Evolutionary conservation across 2,113 vertebrate genomes (phyloP).

Genomic region (Lethenteron reissneri): DNA sequence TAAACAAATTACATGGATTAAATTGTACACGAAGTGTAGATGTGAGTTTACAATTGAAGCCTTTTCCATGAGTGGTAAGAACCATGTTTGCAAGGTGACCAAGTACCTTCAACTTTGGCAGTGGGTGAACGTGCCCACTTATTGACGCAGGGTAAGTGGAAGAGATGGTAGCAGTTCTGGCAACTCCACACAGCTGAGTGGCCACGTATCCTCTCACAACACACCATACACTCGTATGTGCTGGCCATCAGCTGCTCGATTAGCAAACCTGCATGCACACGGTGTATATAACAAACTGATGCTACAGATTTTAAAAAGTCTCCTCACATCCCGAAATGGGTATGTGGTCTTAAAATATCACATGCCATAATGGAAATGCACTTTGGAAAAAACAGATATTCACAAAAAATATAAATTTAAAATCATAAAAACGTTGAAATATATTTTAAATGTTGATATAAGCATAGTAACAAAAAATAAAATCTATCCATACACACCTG

Average conservation of each 20-base stretch:
- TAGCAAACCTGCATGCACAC: constrained; percentile 39
- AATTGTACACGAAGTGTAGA: background rate
- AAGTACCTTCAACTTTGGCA: constrained; percentile 66
- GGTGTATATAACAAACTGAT: constrained; percentile 1
- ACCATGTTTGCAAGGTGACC: background rate
- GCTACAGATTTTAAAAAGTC: background rate
- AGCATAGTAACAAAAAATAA: background rate
- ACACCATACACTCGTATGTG: constrained; percentile 98
- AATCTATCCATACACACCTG: constrained; percentile 28
- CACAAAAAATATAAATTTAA: background rate
- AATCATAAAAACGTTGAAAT: background rate
- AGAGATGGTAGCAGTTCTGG: constrained; percentile 85
- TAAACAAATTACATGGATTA: background rate
- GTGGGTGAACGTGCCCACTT: constrained; percentile 89
- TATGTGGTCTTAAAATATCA: background rate
- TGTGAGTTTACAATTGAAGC: background rate
- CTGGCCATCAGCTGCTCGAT: constrained; percentile 83
- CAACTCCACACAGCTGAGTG: constrained; percentile 82
- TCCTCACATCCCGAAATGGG: background rate
- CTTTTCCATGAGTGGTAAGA: background rate
- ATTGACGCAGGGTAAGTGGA: constrained; percentile 88
- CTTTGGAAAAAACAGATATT: background rate
- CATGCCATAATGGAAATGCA: background rate
- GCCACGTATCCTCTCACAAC: constrained; percentile 62
- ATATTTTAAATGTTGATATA: background rate